Evolutionary conservation across 2,113 vertebrate species (phyloP).

Genomic region (Antechinus stuartii): DNA sequence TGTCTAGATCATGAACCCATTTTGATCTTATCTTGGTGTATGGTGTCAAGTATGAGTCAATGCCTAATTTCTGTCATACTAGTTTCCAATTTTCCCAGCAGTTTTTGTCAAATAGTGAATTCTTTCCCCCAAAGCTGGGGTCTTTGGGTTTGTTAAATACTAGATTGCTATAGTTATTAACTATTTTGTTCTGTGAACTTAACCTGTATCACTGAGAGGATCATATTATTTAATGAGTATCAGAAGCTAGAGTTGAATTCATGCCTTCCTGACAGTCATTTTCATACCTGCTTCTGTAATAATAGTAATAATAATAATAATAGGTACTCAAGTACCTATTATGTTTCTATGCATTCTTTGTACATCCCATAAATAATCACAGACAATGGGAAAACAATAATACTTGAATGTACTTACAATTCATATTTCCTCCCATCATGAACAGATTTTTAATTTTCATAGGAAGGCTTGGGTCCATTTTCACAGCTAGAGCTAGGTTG

Average conservation of each 20-base stretch:
- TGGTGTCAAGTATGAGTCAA: too few species aligned
- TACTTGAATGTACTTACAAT: slow-evolving; percentile 70
- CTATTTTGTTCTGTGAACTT: too few species aligned
- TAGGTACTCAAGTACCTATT: not conserved
- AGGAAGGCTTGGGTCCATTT: slow-evolving; percentile 82
- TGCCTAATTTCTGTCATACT: too few species aligned
- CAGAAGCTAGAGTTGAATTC: not conserved
- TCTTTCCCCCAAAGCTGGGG: too few species aligned
- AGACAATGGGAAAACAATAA: not conserved
- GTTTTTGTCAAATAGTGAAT: too few species aligned
- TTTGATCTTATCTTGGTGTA: too few species aligned
- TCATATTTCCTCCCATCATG: slow-evolving; percentile 87
- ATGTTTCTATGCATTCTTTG: not conserved
- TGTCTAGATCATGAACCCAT: too few species aligned
- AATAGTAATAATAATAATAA: not conserved
- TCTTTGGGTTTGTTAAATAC: too few species aligned
- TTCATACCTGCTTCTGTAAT: not conserved
- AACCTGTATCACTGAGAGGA: too few species aligned
- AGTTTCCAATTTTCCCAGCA: too few species aligned
- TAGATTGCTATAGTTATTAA: too few species aligned
- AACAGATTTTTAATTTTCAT: slow-evolving; percentile 83
- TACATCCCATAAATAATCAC: not conserved
- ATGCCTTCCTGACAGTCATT: not conserved
- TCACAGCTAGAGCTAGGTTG: slow-evolving; percentile 85
- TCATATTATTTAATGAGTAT: not conserved